Base-by-base conservation (phyloP, 1,140 invertebrate genomes). In the Drosophila ohnishii region DNA sequence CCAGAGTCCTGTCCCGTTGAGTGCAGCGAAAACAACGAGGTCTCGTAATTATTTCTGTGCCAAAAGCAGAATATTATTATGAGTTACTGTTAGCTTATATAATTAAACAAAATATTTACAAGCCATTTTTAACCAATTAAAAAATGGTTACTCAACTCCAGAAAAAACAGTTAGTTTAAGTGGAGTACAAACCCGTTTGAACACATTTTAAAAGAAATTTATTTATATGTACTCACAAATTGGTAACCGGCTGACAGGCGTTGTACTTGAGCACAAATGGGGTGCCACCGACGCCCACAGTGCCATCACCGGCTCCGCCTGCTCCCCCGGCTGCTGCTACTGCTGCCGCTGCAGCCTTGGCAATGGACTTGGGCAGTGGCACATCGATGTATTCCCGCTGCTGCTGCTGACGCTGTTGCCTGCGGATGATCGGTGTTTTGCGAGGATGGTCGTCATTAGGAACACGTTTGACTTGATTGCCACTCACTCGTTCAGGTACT, bases 1-100 rank as follows among this genome's bases (percentile, higher is more conserved):
- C 95, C 96, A 8, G 95, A 96, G 92, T 96, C 95, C 88, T 96
- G 94, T 16, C 95, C 95, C 80, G 95, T 96, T 64, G 96, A 96
- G 92, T 96, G 95, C 69, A 96, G 92, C 60, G 95, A 96, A 70
- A 95, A 95, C 90, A 95, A 93, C 65, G 95, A 95, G 51, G 94
- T 94, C 89, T 96, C 95, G 53, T 90, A 90, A 13, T 88, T 88
- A 40, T 89, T 85, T 8, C 85, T 88, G 28, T 5, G 28, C 32
- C 40, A 9, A 6, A 9, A 61, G 16, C 1, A 11, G 6, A 16
- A 30, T 11, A 6, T 30, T 50, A 5, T 6, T n/a, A 10, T 50
- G 0, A 45, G 5, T 6, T 5, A 28, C 25, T 28, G 3, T 56
- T 11, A 8, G 2, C 32, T 53, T 5, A 22, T 8, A 53, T 10